These are phyloP conservation scores for Meandrusa payeni DNA, from an alignment of 2,888 invertebrate genomes.

Conservation along the genomic window DNA sequence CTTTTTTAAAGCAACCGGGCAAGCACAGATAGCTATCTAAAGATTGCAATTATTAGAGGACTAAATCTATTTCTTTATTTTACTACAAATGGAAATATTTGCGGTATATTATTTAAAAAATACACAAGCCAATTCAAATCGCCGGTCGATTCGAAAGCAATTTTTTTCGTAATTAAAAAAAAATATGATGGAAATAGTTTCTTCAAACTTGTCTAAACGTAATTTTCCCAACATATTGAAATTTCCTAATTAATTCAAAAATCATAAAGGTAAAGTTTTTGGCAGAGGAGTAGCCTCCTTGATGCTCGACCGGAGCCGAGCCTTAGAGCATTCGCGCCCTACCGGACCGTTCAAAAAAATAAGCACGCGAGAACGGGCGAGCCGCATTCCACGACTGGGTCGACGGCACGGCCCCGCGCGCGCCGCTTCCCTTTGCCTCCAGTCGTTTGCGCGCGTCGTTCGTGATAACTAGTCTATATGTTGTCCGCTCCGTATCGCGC, in stretches of 20 bases:
- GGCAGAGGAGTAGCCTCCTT: slow-evolving; percentile 9
- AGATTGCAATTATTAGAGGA: too few relatives aligned
- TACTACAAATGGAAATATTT: too few relatives aligned
- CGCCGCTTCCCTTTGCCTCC: slow-evolving; percentile 37
- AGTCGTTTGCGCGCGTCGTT: slow-evolving; percentile 73
- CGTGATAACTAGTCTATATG: slow-evolving; percentile 47
- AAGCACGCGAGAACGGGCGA: slow-evolving; percentile 66
- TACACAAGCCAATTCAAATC: too few relatives aligned
- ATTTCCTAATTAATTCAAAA: not conserved
- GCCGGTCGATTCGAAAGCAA: too few relatives aligned
- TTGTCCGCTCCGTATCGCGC: slow-evolving; percentile 53
- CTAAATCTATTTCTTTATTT: too few relatives aligned
- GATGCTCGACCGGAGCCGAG: slow-evolving; percentile 11
- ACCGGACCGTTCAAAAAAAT: slow-evolving; percentile 57
- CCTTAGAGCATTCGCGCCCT: slow-evolving; percentile 35
- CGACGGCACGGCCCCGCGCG: slow-evolving; percentile 61
- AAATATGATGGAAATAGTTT: too few relatives aligned
- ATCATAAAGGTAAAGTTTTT: not conserved
- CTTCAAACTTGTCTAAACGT: too few relatives aligned
- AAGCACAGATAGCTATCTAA: too few relatives aligned
- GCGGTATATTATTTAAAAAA: too few relatives aligned
- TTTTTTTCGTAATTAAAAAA: too few relatives aligned
- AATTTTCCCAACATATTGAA: too few relatives aligned
- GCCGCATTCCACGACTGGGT: slow-evolving; percentile 75
- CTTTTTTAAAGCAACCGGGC: too few relatives aligned